phyloP scores from a whole-genome alignment of 2,797 vertebrate genomes.

The Diceros bicornis region DNA sequence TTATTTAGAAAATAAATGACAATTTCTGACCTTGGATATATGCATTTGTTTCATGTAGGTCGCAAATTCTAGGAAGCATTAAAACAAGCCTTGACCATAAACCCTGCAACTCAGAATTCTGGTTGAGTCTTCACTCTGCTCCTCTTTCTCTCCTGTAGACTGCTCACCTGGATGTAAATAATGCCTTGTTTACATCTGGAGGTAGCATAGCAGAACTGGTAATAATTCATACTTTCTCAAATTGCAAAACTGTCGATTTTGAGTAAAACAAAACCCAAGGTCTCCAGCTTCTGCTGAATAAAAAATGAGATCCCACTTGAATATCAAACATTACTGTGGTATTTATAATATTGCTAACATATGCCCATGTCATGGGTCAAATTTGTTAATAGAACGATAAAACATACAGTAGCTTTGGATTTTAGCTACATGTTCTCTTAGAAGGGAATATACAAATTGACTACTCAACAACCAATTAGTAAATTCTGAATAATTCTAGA shows the following conservation, averaged over 20 bases:
- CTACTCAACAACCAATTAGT: background rate
- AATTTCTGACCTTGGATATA: background rate
- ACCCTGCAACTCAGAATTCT: background rate
- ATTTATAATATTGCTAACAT: background rate
- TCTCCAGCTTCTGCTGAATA: background rate
- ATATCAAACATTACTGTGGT: background rate
- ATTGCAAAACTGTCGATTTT: background rate
- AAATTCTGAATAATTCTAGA: background rate
- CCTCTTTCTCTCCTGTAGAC: background rate
- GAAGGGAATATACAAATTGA: rapidly evolving
- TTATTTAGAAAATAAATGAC: background rate
- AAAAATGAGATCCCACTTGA: background rate
- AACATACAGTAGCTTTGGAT: background rate
- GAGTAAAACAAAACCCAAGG: background rate
- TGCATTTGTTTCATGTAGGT: background rate
- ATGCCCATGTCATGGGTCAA: rapidly evolving
- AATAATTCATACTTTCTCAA: background rate
- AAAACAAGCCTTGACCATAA: background rate
- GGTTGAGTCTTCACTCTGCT: background rate
- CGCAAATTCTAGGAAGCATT: background rate
- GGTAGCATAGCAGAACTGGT: background rate
- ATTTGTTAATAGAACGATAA: background rate
- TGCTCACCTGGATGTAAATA: background rate
- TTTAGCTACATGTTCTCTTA: background rate
- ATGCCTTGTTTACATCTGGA: no score